Evolutionary conservation across 2,113 vertebrate species (phyloP).

Genomic region (Haplochromis vanheusdeni): DNA sequence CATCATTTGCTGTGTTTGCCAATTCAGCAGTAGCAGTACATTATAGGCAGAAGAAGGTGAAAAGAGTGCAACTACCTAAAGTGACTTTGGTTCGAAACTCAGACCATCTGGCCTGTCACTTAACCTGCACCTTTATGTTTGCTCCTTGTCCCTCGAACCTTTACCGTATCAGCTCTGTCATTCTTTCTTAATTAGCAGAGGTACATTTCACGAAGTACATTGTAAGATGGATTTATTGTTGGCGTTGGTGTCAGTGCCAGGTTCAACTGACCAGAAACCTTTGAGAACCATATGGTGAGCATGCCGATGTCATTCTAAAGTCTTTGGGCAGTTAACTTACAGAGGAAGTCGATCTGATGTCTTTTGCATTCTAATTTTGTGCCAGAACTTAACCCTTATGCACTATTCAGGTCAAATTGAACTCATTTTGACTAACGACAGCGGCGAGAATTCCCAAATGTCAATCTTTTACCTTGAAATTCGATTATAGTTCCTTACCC

Average conservation of each 20-base stretch:
- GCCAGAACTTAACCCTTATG: not conserved
- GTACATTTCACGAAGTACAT: not conserved
- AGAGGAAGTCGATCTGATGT: not conserved
- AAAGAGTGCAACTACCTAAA: slow-evolving; percentile 18
- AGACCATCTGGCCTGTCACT: slow-evolving; percentile 60
- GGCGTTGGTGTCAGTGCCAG: not conserved
- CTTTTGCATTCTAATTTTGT: not conserved
- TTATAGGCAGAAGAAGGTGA: slow-evolving; percentile 7
- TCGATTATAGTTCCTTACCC: not conserved
- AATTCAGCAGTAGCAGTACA: slow-evolving; percentile 7
- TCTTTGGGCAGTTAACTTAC: not conserved
- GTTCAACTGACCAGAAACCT: not conserved
- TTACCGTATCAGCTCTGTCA: not conserved
- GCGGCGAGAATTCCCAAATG: not conserved
- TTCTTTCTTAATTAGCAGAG: slow-evolving; percentile 7
- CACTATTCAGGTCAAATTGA: not conserved
- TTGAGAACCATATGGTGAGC: slow-evolving; percentile 31
- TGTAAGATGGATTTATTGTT: not conserved
- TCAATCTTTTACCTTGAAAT: not conserved
- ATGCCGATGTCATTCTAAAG: not conserved
- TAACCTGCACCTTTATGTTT: slow-evolving; percentile 53
- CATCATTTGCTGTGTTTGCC: not conserved
- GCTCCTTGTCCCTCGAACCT: slow-evolving; percentile 25
- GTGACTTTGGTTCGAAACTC: slow-evolving; percentile 53
- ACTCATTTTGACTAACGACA: not conserved